Base-by-base conservation (phyloP, 2,797 vertebrate species). In the Toxotes lorentzi region DNA sequence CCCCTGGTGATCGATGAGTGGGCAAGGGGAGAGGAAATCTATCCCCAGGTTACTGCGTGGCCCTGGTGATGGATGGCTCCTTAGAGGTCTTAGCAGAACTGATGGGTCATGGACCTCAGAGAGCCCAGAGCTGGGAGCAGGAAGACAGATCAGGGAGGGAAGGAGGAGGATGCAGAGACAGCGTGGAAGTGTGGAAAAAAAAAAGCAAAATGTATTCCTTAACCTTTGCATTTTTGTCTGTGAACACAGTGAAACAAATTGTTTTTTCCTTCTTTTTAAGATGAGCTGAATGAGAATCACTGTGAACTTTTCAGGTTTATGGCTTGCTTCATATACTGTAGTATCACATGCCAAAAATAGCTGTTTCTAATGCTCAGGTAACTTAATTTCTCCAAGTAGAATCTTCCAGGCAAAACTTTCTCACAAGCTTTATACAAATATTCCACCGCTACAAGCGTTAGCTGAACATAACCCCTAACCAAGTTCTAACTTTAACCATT, bases 1-100 rank as follows among this genome's bases (percentile, higher is more conserved):
- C 88, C 88, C 72, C 71, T 47, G 58, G 85, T 95, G 94, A 96
- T 95, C 93, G 94, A 96, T 96, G 94, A 94, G 89, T 81, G 77
- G 83, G 90, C 79, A 82, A 78, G 70, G 70, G 87, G 84, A 94
- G 93, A 91, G 85, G 92, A 94, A 94, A 95, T 95, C 94, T 93
- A 92, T 93, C 91, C 93, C 91, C 82, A 74, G 92, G 94, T 92
- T 93, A 84, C 81, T 87, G 87, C 51, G 45, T 34, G 69, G 92
- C 68, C 79, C 27, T 62, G 61, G 88, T 95, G 95, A 95, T 95
- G 93, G 92, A 95, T 94, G 84, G 91, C 77, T 78, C 88, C 89
- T 91, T 72, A 76, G 90, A 93, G 91, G 91, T 93, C 89, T 83
- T 81, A 56, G 85, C 86, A 93, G 91, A 90, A 92, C 85, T 91